Base-by-base conservation (phyloP, 2,797 vertebrate genomes). In the Tragopan temminckii region DNA sequence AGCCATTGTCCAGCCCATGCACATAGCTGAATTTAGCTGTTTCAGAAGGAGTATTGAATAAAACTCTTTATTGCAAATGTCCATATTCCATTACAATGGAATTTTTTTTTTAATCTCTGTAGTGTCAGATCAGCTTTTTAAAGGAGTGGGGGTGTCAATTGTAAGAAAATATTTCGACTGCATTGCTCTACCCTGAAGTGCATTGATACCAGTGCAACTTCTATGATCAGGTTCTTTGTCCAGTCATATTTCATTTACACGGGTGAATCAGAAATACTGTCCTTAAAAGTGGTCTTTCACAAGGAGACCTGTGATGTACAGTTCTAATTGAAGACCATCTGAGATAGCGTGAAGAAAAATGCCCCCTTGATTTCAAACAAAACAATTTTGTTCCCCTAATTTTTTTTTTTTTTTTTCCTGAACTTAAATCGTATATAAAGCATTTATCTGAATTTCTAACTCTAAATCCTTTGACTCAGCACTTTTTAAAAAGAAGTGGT, bases 71-170 rank as follows among this genome's bases (percentile, higher is more conserved):
- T 75, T 42, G 2, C 55, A 62, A 71, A 61, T 81, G 35, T 2
- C 13, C 11, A 23, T 14, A 53, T 10, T 57, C 14, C 1, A 1
- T 66, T 71, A 24, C 17, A 45, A n/a, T n/a, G n/a, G n/a, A n/a
- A 48, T 4, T 36, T 74, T 20, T 48, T 48, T 40, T 61, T 23
- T 50, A 45, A 40, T 64, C 35, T 72, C 3, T 0, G 5, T 58
- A 42, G 3, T 69, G 11, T 76, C 79, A 69, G 69, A 72, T 38
- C 16, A 36, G 12, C 16, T 61, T 35, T 53, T 8, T 36, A 3
- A 69, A n/a, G 3, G 5, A 1, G 9, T 23, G 5, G 3, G 9
- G 7, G 24, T 27, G 53, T 66, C 25, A 50, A 10, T 20, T 4
- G 1, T 18, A 79, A 85, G 29, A 69, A 85, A 72, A 61, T 72